phyloP scores from a whole-genome alignment of 2,113 vertebrate genomes.

The Fregetta grallaria region DNA sequence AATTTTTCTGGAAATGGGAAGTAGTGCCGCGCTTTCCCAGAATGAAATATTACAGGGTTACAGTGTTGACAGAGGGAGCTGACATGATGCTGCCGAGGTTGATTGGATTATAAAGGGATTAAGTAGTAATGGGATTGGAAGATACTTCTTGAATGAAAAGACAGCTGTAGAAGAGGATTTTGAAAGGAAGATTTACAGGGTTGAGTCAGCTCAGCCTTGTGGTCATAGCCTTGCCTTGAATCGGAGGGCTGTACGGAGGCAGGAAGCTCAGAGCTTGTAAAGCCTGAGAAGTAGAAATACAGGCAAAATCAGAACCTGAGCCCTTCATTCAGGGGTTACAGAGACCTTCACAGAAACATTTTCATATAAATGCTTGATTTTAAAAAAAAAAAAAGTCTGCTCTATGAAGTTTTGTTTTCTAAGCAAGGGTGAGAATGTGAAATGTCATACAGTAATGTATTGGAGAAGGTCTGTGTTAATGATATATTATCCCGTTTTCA shows the following conservation, averaged over 20 bases:
- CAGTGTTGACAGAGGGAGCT: constrained; percentile 44
- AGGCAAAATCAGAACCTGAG: background rate
- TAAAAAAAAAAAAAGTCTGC: background rate
- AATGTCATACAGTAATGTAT: rapidly evolving
- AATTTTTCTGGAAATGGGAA: background rate
- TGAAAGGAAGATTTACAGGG: constrained; percentile 5
- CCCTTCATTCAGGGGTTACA: background rate
- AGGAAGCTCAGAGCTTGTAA: background rate
- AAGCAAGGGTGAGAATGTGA: background rate
- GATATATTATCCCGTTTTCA: background rate
- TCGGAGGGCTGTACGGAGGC: background rate
- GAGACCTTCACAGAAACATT: background rate
- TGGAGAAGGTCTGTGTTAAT: background rate
- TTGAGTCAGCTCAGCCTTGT: background rate
- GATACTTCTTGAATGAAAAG: constrained; percentile 51
- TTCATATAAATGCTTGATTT: background rate
- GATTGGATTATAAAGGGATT: constrained; percentile 74
- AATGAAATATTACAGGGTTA: constrained; percentile 44
- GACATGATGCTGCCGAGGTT: constrained; percentile 59
- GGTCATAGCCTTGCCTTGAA: background rate
- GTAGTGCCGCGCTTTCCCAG: background rate
- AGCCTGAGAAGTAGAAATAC: background rate
- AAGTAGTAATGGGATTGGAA: constrained; percentile 70
- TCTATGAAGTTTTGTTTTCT: background rate
- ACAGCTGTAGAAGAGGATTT: constrained; percentile 44